Percentiles rank a stretch among this genome's conserved stretches.
Evolutionary conservation across 2,797 vertebrate species (phyloP).

Genomic region (Poeciliopsis presidionis): DNA sequence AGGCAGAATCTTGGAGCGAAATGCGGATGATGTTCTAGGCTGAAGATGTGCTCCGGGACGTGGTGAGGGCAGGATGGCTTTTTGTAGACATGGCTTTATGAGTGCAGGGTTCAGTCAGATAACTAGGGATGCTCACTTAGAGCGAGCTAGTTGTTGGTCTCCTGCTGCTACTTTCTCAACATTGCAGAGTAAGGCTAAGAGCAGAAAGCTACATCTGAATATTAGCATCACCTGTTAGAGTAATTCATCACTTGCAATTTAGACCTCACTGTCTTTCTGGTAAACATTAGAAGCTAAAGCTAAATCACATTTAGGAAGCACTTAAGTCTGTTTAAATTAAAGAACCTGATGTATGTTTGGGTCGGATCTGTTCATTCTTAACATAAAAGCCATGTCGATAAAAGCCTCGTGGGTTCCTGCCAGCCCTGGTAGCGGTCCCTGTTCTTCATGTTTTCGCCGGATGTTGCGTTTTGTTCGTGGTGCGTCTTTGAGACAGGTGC

Average conservation of each 20-base stretch:
- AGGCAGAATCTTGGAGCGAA: neutral
- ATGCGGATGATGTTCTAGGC: neutral
- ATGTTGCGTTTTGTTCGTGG: conserved; percentile 16
- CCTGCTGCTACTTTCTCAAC: neutral
- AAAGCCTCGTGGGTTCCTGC: conserved; percentile 1
- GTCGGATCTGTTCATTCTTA: neutral
- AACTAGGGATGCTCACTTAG: neutral
- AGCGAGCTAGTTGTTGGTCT: neutral
- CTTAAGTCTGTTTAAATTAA: neutral
- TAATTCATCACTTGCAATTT: neutral
- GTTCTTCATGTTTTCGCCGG: neutral
- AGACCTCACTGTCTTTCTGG: neutral
- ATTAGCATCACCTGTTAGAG: neutral
- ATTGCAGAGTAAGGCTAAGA: neutral
- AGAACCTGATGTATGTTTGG: neutral
- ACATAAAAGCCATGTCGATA: conserved; percentile 4
- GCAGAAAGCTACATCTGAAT: neutral
- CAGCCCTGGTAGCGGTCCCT: neutral
- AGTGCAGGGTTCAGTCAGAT: conserved; percentile 5
- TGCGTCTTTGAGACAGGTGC: conserved; percentile 13
- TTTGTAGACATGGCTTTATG: conserved; percentile 28
- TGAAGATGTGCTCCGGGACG: neutral
- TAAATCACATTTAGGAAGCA: neutral
- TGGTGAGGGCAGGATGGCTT: conserved; percentile 1
- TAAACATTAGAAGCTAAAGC: neutral